Conservation (phyloP, 2,888 invertebrate genomes). For the Uropetala carovei region DNA sequence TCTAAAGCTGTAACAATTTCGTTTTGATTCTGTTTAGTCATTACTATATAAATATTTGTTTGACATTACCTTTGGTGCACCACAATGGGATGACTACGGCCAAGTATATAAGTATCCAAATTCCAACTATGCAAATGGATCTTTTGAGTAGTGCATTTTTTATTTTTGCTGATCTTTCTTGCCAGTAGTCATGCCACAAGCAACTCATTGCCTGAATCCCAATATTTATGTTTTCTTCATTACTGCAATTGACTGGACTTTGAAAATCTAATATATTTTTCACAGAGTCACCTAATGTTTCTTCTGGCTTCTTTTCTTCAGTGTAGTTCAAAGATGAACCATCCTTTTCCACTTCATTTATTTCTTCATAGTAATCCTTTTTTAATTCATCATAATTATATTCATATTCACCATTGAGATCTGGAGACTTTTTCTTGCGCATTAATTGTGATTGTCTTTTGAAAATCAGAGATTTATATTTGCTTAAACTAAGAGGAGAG, state of each 20-base stretch:
- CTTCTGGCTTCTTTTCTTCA: neutral
- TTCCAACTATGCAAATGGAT: constrained; percentile 72
- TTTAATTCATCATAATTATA: constrained; percentile 42
- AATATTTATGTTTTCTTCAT: neutral
- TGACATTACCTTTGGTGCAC: constrained; percentile 76
- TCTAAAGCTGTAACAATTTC: too few relatives aligned
- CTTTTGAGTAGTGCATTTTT: constrained; percentile 70
- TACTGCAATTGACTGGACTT: neutral
- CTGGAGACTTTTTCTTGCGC: neutral
- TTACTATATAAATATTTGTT: too few relatives aligned
- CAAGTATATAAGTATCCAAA: constrained; percentile 76
- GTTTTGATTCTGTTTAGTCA: too few relatives aligned
- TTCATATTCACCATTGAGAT: neutral
- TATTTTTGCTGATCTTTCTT: neutral
- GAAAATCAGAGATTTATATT: neutral
- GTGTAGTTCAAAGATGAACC: neutral
- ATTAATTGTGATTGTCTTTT: neutral
- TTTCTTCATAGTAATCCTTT: constrained; percentile 21
- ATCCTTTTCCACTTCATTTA: neutral
- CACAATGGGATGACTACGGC: constrained; percentile 76
- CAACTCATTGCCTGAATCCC: constrained; percentile 19
- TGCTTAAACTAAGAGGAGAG: neutral
- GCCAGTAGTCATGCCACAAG: constrained; percentile 10
- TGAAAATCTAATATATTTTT: neutral
- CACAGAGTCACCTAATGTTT: neutral